A percentile compares a stretch with the other conserved stretches of the same genome.
Conservation (phyloP, 2,113 vertebrate genomes). For the Oreotrochilus melanogaster region DNA sequence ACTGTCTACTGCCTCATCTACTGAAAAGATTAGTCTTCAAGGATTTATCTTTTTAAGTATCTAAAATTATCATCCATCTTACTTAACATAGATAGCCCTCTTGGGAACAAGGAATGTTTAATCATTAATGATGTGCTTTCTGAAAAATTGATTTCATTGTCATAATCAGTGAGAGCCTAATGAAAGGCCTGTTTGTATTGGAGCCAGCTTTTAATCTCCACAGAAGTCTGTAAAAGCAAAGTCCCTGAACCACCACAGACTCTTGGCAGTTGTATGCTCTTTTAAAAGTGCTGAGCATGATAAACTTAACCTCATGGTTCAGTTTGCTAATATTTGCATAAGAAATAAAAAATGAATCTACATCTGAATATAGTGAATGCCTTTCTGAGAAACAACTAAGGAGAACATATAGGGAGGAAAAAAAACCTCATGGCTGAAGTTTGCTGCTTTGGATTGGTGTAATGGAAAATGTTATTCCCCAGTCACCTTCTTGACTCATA, state of each 20-base stretch:
- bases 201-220: not conserved
- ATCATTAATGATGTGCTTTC: not conserved
- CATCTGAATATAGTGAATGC: not conserved
- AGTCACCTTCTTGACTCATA: not conserved
- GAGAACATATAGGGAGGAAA: not conserved
- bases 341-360: conserved; percentile 40
- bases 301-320: not conserved
- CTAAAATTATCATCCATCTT: conserved; percentile 2
- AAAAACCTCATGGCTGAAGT: not conserved
- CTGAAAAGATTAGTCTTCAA: not conserved
- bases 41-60: not conserved
- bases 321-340: conserved; percentile 6
- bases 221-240: conserved; percentile 37
- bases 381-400: not conserved
- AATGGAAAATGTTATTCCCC: conserved; percentile 61
- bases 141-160: conserved; percentile 21
- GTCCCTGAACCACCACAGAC: not conserved
- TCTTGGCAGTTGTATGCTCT: not conserved
- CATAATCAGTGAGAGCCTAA: not conserved
- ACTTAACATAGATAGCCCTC: not conserved
- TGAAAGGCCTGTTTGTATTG: conserved; percentile 40
- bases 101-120: not conserved
- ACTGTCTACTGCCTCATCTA: not conserved
- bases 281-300: not conserved
- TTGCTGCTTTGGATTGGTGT: conserved; percentile 23